A percentile compares a stretch with the other conserved stretches of the same genome.
Conservation (phyloP, 2,888 invertebrate genomes). For the Phytoseiulus persimilis region DNA sequence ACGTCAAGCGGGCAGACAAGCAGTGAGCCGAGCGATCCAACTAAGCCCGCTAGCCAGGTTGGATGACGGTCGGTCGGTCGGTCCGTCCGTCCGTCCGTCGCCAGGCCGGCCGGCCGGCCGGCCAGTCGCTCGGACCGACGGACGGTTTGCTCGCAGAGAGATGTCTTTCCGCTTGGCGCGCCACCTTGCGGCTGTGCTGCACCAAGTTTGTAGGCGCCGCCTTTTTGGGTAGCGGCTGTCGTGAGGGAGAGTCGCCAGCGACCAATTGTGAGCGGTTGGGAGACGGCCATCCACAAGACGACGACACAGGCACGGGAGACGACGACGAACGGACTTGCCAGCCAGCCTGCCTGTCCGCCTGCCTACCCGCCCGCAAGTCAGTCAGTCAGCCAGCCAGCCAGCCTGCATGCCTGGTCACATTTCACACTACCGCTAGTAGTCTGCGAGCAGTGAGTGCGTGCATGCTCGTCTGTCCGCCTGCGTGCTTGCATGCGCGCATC, state of each 20-base stretch:
- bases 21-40: neutral
- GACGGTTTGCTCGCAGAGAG: neutral
- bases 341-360: neutral
- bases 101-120: neutral
- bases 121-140: neutral
- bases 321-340: neutral
- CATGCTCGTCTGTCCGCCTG: neutral
- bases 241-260: constrained; percentile 36
- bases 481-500: no score
- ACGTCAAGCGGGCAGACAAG: neutral
- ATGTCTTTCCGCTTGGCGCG: neutral
- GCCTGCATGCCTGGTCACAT: neutral
- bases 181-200: neutral
- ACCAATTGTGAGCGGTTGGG: constrained; percentile 38
- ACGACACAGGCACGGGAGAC: constrained; percentile 5
- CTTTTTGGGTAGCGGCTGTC: constrained; percentile 28
- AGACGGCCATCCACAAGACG: constrained; percentile 28
- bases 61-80: neutral
- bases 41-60: neutral
- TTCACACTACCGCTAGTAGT: neutral
- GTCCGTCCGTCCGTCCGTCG: neutral
- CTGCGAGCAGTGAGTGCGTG: neutral
- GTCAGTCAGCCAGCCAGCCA: neutral
- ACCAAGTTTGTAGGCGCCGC: constrained; percentile 5
- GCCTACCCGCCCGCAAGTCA: neutral